phyloP scores from a whole-genome alignment of 2,888 invertebrate species.

The Hermaeophaga mercurialis region DNA sequence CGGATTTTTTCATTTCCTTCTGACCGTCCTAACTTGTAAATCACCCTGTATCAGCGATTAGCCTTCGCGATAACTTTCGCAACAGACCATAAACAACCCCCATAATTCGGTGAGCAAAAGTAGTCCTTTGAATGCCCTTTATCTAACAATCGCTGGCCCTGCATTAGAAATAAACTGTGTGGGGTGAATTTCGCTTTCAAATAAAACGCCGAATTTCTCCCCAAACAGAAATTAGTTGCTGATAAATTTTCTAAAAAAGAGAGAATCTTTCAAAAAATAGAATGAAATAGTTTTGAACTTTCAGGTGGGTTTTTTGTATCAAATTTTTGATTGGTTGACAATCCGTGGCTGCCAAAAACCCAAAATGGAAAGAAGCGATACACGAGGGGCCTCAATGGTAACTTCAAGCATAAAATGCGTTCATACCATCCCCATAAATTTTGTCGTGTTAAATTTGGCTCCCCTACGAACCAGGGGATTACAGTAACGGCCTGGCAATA shows the following conservation, averaged over 20 bases:
- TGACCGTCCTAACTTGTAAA: constrained; percentile 24
- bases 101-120: constrained; percentile 24
- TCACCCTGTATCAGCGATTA: constrained; percentile 34
- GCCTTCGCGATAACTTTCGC: constrained; percentile 21
- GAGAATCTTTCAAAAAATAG: no score
- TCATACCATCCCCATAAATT: constrained; percentile 33
- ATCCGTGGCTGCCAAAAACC: no score
- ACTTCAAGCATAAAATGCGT: constrained; percentile 17
- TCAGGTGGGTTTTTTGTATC: no score
- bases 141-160: constrained; percentile 10
- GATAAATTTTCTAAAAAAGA: no score
- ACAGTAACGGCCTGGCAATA: constrained; percentile 47
- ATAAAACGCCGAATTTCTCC: no score
- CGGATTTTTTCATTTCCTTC: constrained; percentile 17
- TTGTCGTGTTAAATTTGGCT: constrained; percentile 44
- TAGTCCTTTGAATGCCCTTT: constrained; percentile 22
- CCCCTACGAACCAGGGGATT: constrained; percentile 47
- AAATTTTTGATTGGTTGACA: no score
- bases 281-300: no score
- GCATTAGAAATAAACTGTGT: constrained; percentile 14
- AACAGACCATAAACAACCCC: constrained; percentile 32
- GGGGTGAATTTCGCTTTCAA: not conserved
- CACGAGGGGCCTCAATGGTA: no score
- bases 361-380: no score
- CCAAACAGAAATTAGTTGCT: no score